These are phyloP conservation scores for Plebejus melissa DNA, from an alignment of 2,888 invertebrate genomes.

Conservation along the genomic window DNA sequence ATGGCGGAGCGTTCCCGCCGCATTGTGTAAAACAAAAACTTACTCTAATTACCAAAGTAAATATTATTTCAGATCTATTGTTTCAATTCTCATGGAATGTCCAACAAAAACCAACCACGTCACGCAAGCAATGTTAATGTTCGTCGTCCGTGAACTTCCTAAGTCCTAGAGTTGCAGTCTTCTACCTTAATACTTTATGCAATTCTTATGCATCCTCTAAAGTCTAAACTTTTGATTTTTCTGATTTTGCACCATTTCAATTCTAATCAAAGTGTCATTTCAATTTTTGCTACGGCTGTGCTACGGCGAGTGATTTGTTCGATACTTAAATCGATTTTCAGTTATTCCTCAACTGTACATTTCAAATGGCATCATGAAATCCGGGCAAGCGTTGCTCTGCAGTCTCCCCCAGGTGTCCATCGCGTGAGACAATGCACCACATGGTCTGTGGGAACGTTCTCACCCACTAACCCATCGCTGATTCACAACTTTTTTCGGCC, in stretches of 20 bases:
- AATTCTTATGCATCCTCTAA: background rate
- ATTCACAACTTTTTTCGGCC: constrained; percentile 4
- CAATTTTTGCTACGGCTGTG: background rate
- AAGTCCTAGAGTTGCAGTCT: background rate
- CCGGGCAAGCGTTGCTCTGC: background rate
- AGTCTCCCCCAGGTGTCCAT: background rate
- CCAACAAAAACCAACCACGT: constrained; percentile 9
- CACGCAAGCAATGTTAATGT: constrained; percentile 4
- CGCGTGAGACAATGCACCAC: constrained; percentile 12
- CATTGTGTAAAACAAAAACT: constrained; percentile 59
- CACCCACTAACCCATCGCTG: constrained; percentile 26
- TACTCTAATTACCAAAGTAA: constrained; percentile 57
- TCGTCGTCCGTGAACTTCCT: background rate
- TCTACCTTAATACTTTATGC: background rate
- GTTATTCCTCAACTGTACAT: background rate
- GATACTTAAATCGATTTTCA: background rate
- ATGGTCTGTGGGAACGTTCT: constrained; percentile 23
- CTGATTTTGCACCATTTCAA: background rate
- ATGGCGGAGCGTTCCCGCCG: constrained; percentile 53
- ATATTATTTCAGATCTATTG: constrained; percentile 41
- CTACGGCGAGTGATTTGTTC: background rate
- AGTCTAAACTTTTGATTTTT: background rate
- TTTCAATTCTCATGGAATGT: constrained; percentile 34
- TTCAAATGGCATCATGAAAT: background rate
- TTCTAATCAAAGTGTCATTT: background rate